Base-by-base conservation (phyloP, 2,113 vertebrate species). In the Sardina pilchardus region DNA sequence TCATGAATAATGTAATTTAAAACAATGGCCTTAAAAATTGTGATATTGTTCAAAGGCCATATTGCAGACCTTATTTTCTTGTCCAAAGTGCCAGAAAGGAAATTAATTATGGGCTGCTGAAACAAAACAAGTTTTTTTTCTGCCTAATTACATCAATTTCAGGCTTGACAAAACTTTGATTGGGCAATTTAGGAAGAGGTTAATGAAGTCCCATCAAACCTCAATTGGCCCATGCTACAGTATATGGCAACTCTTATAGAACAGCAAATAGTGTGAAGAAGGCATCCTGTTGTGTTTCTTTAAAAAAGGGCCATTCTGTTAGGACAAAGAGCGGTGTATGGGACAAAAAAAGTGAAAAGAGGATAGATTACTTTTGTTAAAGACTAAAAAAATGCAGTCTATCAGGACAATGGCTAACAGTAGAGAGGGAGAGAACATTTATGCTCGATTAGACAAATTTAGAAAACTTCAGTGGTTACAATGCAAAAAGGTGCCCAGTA, bases 121-220 rank as follows among this genome's bases (percentile, higher is more conserved):
- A 78, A 36, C 89, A 93, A 94, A 93, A 84, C 45, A 81, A 34
- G 92, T 90, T 89, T 92, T 94, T 94, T 94, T 94, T 59, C 88
- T 91, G 89, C 92, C 93, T 94, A 95, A 94, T 95, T 94, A 93
- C 84, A 86, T 93, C 92, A 95, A 95, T 95, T 96, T 96, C 93
- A 95, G 92, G 95, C 94, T 94, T 94, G 94, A 94, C 85, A 90
- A 94, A 93, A 87, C 93, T 93, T 88, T 89, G 92, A 95, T 94
- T 92, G 93, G 93, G 91, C 93, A 92, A 94, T 94, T 94, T 94
- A 89, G 89, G 86, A 86, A 82, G 91, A 94, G 94, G 95, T 95
- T 94, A 95, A 95, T 93, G 88, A 90, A 89, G 91, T 93, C 89
- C 83, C 85, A 89, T 92, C 89, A 90, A 90, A 87, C 90, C 83